Base-by-base conservation (phyloP, 2,113 vertebrate species). In the Heterochromis multidens region DNA sequence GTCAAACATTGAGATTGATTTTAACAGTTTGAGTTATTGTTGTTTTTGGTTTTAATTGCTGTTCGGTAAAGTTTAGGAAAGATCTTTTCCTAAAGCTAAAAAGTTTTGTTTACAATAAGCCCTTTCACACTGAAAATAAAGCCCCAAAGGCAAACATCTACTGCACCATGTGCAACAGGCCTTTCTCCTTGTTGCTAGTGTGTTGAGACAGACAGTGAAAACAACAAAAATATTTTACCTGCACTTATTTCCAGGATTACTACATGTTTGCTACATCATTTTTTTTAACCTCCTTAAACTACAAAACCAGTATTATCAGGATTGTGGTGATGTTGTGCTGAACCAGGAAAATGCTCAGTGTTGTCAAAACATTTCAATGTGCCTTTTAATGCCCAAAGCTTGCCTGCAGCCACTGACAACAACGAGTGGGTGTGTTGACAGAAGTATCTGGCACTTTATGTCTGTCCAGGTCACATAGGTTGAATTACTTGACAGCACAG, bases 401-500 rank as follows among this genome's bases (percentile, higher is more conserved):
- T 29, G 79, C 84, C 86, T 81, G 82, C 61, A 91, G 89, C 82
- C 77, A 72, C 31, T 60, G 27, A 29, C 79, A 87, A 81, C 81
- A 88, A 72, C 82, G 85, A 78, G 83, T 63, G 70, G 46, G 70
- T 63, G 33, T 81, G 61, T 67, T 85, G 87, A 80, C 81, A 88
- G 81, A 84, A 90, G 62, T 58, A 89, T 82, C 77, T 83, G 79
- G 81, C 80, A 70, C 61, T 58, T 52, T 31, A 21, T 65, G 80
- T 65, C 81, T 17, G 65, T 88, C 80, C 52, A 16, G 74, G 82
- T 84, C 80, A 80, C 14, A 43, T 5, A 61, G 74, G 57, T 52
- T 76, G 81, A 78, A 40, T 60, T 65, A 82, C 63, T 31, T 82
- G 61, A 89, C 79, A 76, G 60, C 17, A 8, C 4, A 58, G 46